Conservation (phyloP, 2,797 vertebrate species). For the Pangasius sanitwongsei region DNA sequence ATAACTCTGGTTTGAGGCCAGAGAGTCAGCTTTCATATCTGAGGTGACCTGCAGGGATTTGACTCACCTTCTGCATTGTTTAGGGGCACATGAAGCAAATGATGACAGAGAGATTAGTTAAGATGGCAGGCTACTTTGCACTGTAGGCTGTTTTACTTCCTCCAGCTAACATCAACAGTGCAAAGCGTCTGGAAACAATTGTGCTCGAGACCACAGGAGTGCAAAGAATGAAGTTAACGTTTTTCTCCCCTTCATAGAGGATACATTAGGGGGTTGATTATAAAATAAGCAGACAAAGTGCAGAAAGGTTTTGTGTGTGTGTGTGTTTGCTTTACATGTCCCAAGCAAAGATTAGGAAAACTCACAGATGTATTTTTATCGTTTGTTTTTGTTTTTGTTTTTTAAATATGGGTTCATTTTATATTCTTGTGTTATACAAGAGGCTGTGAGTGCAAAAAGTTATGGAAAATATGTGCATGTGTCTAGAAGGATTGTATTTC, state of each 20-base stretch:
- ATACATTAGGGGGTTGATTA: slow-evolving; percentile 47
- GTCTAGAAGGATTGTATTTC: not conserved
- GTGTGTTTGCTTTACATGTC: not conserved
- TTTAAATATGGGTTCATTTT: not conserved
- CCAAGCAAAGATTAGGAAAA: not conserved
- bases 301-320: not conserved
- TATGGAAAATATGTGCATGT: slow-evolving; percentile 4
- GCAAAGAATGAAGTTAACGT: slow-evolving; percentile 51
- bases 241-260: slow-evolving; percentile 17
- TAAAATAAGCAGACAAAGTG: slow-evolving; percentile 29
- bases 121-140: slow-evolving; percentile 49
- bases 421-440: slow-evolving; percentile 5
- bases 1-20: not conserved
- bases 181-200: slow-evolving; percentile 56
- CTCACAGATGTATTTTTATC: not conserved
- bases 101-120: slow-evolving; percentile 70
- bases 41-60: slow-evolving; percentile 23
- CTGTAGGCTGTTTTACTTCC: slow-evolving; percentile 51
- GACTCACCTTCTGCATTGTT: not conserved
- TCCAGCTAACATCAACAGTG: slow-evolving; percentile 45
- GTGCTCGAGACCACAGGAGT: slow-evolving; percentile 51
- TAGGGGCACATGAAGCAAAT: slow-evolving; percentile 29
- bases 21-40: slow-evolving; percentile 20
- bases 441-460: not conserved
- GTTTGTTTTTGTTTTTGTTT: not conserved